Evolutionary conservation across 2,888 invertebrate genomes (phyloP).

Genomic region (Perdita meconis): DNA sequence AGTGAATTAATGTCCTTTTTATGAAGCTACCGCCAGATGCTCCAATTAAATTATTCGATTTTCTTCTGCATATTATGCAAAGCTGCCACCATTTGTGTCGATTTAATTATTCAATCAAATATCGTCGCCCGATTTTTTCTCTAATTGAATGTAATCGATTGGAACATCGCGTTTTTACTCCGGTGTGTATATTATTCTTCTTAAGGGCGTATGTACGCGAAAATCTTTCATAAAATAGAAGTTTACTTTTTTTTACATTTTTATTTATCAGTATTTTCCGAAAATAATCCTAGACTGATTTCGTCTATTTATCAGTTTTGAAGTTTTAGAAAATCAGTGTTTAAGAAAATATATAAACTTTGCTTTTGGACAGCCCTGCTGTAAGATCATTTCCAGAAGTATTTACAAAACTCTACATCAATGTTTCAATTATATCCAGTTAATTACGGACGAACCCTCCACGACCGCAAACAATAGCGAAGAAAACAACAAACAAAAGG

Average conservation of each 20-base stretch:
- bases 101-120: neutral
- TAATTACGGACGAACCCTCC: neutral
- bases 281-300: no score
- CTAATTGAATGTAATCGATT: neutral
- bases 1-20: constrained; percentile 50
- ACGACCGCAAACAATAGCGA: neutral
- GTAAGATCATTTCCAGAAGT: no score
- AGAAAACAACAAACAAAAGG: neutral
- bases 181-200: no score
- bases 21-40: constrained; percentile 12
- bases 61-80: constrained; percentile 27
- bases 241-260: no score
- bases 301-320: no score
- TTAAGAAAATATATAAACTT: neutral
- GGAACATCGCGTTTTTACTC: neutral
- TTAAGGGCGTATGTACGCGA: no score
- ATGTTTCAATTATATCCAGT: constrained; percentile 5
- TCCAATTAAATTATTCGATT: constrained; percentile 28
- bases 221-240: no score
- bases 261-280: no score
- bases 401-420: neutral
- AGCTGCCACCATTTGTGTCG: neutral
- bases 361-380: no score
- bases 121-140: neutral
- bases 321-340: no score